phyloP scores from a whole-genome alignment of 2,797 vertebrate genomes.

The Danionella dracula region DNA sequence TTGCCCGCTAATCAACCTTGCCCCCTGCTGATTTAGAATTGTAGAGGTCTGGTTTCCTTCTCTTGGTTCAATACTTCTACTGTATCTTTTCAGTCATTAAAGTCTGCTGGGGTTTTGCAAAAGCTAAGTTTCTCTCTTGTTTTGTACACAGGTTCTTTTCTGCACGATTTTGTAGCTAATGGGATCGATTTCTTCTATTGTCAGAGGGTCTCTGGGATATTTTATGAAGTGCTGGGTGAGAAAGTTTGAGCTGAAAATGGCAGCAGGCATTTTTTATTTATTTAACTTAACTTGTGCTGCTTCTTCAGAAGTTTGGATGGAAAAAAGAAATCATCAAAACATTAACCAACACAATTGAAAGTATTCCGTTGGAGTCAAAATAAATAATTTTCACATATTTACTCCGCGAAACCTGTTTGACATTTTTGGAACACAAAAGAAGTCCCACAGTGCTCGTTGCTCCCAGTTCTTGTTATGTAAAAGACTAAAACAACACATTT shows the following conservation, averaged over 20 bases:
- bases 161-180: background rate
- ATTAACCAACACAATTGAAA: too few species aligned
- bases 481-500: background rate
- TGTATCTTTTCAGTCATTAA: background rate
- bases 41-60: background rate
- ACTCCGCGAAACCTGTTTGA: background rate
- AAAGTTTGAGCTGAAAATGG: background rate
- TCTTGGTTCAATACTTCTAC: background rate
- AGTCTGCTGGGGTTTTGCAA: background rate
- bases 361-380: too few species aligned
- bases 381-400: background rate
- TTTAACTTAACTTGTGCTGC: too few species aligned
- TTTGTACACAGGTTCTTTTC: background rate
- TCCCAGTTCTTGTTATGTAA: slow-evolving; percentile 1
- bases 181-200: background rate
- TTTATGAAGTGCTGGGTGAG: background rate
- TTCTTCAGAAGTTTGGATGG: too few species aligned
- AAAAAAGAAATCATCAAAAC: too few species aligned
- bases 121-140: background rate
- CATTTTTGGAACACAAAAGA: background rate
- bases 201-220: background rate
- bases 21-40: background rate
- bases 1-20: background rate
- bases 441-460: background rate
- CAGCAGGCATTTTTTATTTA: too few species aligned